Conservation (phyloP, 2,888 invertebrate genomes). For the Amblyteles armatorius region DNA sequence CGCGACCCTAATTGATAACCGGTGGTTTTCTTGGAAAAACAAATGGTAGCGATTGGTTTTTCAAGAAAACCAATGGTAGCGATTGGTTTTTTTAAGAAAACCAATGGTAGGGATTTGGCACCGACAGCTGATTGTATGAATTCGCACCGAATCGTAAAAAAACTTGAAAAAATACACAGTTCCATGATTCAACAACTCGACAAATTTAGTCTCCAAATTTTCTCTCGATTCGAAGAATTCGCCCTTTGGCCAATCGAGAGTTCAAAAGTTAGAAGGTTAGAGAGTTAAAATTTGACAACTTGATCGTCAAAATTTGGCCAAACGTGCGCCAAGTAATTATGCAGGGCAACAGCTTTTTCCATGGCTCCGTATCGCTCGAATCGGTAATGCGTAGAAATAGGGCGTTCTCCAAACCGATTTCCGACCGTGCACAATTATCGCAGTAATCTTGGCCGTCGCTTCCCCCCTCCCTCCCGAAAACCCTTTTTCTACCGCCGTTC, state of each 20-base stretch:
- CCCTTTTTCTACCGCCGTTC: constrained; percentile 27
- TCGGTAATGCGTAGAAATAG: background rate
- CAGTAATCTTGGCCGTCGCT: constrained; percentile 24
- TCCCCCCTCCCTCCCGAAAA: background rate
- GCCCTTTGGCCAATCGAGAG: too few relatives aligned
- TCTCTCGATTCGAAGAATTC: too few relatives aligned
- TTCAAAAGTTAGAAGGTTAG: too few relatives aligned
- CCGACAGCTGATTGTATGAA: too few relatives aligned
- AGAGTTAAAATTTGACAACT: too few relatives aligned
- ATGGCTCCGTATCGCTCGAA: background rate
- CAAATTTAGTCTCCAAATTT: too few relatives aligned
- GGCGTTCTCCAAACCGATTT: background rate
- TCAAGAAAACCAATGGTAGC: background rate
- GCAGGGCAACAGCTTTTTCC: background rate
- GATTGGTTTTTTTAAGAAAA: background rate
- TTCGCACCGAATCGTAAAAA: too few relatives aligned
- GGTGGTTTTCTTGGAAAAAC: background rate
- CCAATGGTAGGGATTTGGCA: background rate
- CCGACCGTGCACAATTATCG: constrained; percentile 36
- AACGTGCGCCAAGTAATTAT: background rate
- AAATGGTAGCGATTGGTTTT: background rate
- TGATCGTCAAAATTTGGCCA: too few relatives aligned
- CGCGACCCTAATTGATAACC: constrained; percentile 12
- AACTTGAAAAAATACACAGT: too few relatives aligned
- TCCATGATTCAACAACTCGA: too few relatives aligned